Conservation (phyloP, 2,888 invertebrate species). For the Caenorhabditis auriculariae region DNA sequence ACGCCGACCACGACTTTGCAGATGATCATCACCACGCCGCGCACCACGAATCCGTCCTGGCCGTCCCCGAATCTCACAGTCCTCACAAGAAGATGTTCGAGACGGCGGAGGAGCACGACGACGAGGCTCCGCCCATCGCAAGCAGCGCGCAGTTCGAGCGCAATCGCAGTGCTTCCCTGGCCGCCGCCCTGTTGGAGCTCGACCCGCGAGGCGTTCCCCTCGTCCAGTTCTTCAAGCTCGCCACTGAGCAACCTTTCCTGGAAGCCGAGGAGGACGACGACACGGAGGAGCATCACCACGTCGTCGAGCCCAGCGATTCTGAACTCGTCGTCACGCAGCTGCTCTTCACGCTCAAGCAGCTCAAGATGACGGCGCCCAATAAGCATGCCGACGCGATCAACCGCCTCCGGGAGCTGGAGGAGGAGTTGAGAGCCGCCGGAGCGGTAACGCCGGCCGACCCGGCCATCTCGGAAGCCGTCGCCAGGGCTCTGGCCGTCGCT, state of each 20-base stretch:
- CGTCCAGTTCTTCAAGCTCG: conserved; percentile 42
- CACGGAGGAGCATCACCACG: conserved; percentile 11
- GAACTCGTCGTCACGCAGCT: conserved; percentile 36
- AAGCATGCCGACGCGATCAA: conserved; percentile 49
- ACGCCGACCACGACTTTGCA: conserved; percentile 31
- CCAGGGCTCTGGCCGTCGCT: conserved; percentile 48
- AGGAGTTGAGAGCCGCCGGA: conserved; percentile 51
- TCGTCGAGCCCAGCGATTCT: conserved; percentile 30
- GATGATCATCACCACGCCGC: conserved; percentile 15
- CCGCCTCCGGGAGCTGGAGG: conserved; percentile 53
- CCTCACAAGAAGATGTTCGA: background rate
- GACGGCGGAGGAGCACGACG: conserved; percentile 4
- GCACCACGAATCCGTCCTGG: conserved; percentile 17
- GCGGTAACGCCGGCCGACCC: conserved; percentile 57
- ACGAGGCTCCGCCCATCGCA: conserved; percentile 45
- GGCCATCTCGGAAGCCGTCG: conserved; percentile 55
- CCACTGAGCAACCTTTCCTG: conserved; percentile 25
- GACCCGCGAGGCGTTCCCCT: conserved; percentile 42
- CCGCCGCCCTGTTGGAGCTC: conserved; percentile 40
- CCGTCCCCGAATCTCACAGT: conserved; percentile 8
- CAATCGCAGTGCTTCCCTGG: conserved; percentile 42
- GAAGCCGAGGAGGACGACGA: conserved; percentile 32
- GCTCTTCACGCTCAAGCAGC: conserved; percentile 34
- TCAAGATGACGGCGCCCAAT: conserved; percentile 40
- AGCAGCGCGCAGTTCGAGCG: conserved; percentile 44